phyloP scores from a whole-genome alignment of 2,888 invertebrate species.

The Scaeva pyrastri region DNA sequence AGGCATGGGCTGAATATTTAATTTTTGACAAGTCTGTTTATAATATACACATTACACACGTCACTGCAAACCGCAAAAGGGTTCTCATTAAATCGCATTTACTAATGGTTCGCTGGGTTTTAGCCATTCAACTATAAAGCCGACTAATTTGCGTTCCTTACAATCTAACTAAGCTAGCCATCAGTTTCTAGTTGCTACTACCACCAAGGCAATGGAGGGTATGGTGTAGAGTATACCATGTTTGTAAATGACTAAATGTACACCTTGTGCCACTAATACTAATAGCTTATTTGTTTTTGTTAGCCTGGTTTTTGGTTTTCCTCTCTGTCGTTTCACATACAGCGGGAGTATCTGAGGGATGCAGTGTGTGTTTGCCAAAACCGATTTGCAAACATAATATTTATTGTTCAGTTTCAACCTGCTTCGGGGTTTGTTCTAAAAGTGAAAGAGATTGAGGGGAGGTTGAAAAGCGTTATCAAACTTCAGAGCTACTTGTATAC shows the following conservation, averaged over 20 bases:
- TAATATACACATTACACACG: constrained; percentile 10
- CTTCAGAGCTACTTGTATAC: constrained; percentile 3
- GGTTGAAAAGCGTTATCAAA: constrained; percentile 5
- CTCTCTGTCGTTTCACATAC: neutral
- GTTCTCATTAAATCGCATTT: constrained; percentile 70
- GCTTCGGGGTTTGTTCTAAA: constrained; percentile 23
- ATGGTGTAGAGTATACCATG: too few species aligned
- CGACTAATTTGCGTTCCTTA: constrained; percentile 52
- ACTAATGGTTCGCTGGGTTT: constrained; percentile 60
- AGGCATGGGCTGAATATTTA: constrained; percentile 24
- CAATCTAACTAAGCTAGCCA: neutral
- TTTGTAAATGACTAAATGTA: neutral
- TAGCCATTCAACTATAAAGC: constrained; percentile 56
- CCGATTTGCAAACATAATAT: constrained; percentile 72
- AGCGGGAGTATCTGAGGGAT: neutral
- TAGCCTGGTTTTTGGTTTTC: constrained; percentile 36
- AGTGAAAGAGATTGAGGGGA: neutral
- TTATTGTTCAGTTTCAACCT: constrained; percentile 55
- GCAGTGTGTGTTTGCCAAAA: constrained; percentile 47
- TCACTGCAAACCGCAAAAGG: constrained; percentile 36
- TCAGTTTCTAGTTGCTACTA: too few species aligned
- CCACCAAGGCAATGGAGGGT: too few species aligned
- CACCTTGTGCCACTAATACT: neutral
- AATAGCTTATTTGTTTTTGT: constrained; percentile 41
- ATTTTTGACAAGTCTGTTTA: constrained; percentile 64